Conservation (phyloP, 2,797 vertebrate genomes). For the Falco concolor region DNA sequence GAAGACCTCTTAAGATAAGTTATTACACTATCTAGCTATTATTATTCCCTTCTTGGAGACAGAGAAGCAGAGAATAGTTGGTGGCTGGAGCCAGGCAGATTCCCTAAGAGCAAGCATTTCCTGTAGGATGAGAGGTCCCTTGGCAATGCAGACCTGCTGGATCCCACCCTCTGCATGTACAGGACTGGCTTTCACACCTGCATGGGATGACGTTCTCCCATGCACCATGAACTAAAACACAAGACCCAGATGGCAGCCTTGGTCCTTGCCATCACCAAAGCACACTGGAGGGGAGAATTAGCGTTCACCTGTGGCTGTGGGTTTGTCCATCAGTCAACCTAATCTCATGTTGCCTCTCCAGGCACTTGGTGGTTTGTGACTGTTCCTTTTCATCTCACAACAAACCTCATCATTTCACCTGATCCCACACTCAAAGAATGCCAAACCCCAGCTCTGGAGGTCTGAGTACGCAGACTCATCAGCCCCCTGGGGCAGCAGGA, state of each 20-base stretch:
- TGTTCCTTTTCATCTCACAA: not conserved
- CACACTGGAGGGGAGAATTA: not conserved
- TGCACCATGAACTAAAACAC: not conserved
- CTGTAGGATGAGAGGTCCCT: not conserved
- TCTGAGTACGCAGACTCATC: not conserved
- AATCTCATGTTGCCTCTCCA: not conserved
- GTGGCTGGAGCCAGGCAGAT: not conserved
- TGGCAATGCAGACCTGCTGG: not conserved
- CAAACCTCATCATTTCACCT: not conserved
- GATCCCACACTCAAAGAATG: accelerated
- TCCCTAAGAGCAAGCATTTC: not conserved
- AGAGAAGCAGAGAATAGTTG: not conserved
- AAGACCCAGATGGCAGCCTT: not conserved
- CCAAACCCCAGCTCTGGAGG: not conserved
- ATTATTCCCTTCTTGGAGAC: not conserved
- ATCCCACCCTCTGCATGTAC: not conserved
- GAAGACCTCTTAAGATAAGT: not conserved
- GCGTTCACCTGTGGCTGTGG: not conserved
- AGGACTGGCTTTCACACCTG: not conserved
- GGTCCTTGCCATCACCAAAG: not conserved
- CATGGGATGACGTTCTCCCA: not conserved
- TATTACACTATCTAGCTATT: not conserved
- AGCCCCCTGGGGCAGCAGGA: accelerated
- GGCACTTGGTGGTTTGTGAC: not conserved
- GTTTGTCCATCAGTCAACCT: not conserved